Conservation (phyloP, 2,888 invertebrate species). For the Heliconius cydno region DNA sequence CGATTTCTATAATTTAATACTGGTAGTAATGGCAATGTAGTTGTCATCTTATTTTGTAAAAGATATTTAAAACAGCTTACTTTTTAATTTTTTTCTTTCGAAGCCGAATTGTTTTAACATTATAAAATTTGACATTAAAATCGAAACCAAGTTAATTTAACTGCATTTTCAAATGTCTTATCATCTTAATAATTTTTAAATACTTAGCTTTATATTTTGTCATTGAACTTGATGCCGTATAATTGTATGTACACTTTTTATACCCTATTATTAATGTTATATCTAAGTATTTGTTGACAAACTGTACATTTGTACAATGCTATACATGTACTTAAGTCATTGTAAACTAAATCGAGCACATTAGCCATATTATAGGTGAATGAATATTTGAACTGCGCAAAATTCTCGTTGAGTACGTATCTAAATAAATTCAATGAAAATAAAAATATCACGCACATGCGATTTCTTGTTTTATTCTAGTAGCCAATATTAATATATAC, state of each 20-base stretch:
- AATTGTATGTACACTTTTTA: slow-evolving; percentile 64
- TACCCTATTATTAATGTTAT: slow-evolving; percentile 60
- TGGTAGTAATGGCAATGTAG: not conserved
- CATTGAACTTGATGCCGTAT: slow-evolving; percentile 60
- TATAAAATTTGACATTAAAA: not conserved
- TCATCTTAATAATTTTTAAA: slow-evolving; percentile 3
- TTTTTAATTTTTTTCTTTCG: not conserved
- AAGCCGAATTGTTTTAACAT: not conserved
- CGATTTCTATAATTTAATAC: not conserved
- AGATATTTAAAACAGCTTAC: not conserved
- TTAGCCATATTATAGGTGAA: slow-evolving; percentile 74
- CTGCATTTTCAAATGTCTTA: not conserved
- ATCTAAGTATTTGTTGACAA: slow-evolving; percentile 64
- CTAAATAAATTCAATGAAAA: slow-evolving; percentile 74
- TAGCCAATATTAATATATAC: not conserved
- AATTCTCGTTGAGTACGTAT: slow-evolving; percentile 64
- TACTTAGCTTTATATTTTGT: slow-evolving; percentile 46
- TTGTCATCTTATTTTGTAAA: not conserved
- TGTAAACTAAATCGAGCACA: slow-evolving; percentile 72
- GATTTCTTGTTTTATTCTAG: slow-evolving; percentile 68
- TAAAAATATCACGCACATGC: slow-evolving; percentile 82
- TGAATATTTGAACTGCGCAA: slow-evolving; percentile 74
- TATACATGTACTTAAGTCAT: slow-evolving; percentile 65
- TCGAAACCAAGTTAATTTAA: not conserved
- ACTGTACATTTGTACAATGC: slow-evolving; percentile 55